Evolutionary conservation across 2,888 invertebrate genomes (phyloP).

Genomic region (Netelia inedita): DNA sequence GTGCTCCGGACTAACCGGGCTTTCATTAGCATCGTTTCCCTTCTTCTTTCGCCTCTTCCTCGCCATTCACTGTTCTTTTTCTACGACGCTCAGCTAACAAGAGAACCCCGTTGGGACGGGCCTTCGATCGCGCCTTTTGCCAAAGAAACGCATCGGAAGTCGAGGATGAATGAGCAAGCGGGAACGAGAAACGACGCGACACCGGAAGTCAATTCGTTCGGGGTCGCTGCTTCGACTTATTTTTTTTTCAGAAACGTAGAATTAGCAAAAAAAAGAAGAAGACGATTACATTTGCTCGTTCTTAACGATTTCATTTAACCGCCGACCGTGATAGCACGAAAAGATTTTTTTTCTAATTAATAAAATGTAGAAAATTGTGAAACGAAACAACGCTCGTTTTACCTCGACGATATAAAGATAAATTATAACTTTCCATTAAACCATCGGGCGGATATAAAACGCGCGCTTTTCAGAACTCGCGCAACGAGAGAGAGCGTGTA

Average conservation of each 20-base stretch:
- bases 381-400: too few relatives aligned
- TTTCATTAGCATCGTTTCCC: constrained; percentile 39
- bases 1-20: constrained; percentile 64
- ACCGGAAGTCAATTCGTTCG: constrained; percentile 58
- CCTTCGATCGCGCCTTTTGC: constrained; percentile 13
- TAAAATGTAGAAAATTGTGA: too few relatives aligned
- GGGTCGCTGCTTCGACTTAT: neutral
- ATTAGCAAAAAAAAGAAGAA: neutral
- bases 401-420: neutral
- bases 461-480: too few relatives aligned
- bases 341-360: too few relatives aligned
- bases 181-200: constrained; percentile 26
- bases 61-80: neutral
- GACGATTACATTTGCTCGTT: neutral
- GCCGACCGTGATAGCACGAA: too few relatives aligned
- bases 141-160: constrained; percentile 62
- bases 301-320: too few relatives aligned
- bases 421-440: neutral
- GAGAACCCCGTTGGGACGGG: constrained; percentile 9
- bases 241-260: neutral
- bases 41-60: constrained; percentile 1
- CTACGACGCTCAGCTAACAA: neutral
- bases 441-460: neutral
- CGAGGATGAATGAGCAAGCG: constrained; percentile 60
- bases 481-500: too few relatives aligned